phyloP scores from a whole-genome alignment of 92 coral and sea anemone genomes.

The Zoanthus sansibaricus region DNA sequence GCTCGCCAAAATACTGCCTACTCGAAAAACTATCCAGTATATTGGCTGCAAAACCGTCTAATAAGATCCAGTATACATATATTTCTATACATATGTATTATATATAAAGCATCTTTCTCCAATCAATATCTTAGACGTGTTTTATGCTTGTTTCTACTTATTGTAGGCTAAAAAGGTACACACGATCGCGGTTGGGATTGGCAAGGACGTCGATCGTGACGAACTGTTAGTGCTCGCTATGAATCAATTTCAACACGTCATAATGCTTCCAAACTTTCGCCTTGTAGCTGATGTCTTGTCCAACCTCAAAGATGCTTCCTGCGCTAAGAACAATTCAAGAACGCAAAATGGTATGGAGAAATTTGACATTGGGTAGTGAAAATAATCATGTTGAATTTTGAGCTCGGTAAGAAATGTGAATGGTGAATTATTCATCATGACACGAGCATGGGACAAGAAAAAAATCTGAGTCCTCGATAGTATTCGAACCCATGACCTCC shows the following conservation, averaged over 20 bases:
- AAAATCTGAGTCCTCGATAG: too few species aligned
- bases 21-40: background rate
- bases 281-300: slow-evolving; percentile 3
- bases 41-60: background rate
- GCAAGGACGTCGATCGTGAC: background rate
- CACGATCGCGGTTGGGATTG: slow-evolving; percentile 33
- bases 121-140: background rate
- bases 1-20: background rate
- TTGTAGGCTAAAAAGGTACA: slow-evolving; percentile 36
- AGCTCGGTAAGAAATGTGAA: too few species aligned
- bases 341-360: background rate
- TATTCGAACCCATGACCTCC: too few species aligned
- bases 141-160: too few species aligned
- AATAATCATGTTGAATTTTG: too few species aligned
- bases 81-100: too few species aligned
- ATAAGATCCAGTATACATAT: background rate
- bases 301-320: background rate
- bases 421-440: too few species aligned
- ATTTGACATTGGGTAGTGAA: background rate
- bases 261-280: slow-evolving; percentile 3
- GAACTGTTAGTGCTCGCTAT: slow-evolving; percentile 16
- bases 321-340: background rate
- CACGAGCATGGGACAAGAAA: too few species aligned
- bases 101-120: too few species aligned
- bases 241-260: background rate